phyloP scores from a whole-genome alignment of 2,888 invertebrate species.

The Archips crataeganus region DNA sequence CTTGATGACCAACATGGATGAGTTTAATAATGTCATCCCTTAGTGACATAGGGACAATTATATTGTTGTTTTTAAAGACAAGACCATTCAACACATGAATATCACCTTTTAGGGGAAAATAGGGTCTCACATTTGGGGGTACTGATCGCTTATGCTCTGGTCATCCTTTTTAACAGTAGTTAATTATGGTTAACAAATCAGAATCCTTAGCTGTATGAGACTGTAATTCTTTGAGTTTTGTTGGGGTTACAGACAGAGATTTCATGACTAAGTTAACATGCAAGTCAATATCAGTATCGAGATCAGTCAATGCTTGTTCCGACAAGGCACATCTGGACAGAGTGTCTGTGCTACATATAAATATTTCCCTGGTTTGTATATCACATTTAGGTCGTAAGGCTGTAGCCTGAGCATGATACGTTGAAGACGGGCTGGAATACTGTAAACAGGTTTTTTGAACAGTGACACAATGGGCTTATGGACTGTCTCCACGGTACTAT shows the following conservation, averaged over 20 bases:
- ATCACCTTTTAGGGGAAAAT: constrained; percentile 33
- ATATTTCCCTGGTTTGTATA: constrained; percentile 39
- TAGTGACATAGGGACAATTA: background rate
- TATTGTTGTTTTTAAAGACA: constrained; percentile 18
- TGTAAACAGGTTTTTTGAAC: constrained; percentile 38
- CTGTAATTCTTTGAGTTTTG: constrained; percentile 4
- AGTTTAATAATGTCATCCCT: constrained; percentile 17
- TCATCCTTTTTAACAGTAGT: constrained; percentile 38
- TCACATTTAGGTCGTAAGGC: constrained; percentile 39
- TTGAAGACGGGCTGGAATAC: constrained; percentile 40
- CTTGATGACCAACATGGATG: constrained; percentile 38
- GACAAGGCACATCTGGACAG: background rate
- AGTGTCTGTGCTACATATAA: constrained; percentile 23
- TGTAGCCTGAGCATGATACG: constrained; percentile 43
- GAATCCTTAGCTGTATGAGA: constrained; percentile 20
- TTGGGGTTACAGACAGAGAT: background rate
- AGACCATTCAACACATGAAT: constrained; percentile 31
- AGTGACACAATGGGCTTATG: constrained; percentile 41
- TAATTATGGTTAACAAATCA: background rate
- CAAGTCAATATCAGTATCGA: constrained; percentile 31
- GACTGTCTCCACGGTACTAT: constrained; percentile 43
- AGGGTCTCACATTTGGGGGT: constrained; percentile 25
- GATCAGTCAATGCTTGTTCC: constrained; percentile 10
- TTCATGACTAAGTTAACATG: constrained; percentile 26
- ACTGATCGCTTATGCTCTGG: constrained; percentile 31